These are phyloP conservation scores for Amiota communis DNA, from an alignment of 2,888 invertebrate species.

Conservation along the genomic window DNA sequence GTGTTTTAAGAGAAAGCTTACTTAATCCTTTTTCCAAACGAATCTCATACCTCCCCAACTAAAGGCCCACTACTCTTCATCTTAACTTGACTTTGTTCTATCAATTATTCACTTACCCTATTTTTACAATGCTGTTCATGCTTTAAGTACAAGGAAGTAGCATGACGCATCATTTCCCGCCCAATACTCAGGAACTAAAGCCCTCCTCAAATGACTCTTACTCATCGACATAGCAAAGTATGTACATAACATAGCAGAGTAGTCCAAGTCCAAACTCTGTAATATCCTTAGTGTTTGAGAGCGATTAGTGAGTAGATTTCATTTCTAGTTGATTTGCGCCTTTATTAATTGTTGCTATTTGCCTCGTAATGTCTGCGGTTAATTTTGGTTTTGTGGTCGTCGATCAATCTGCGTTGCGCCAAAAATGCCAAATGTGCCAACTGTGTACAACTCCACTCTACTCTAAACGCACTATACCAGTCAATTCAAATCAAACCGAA, in stretches of 20 bases:
- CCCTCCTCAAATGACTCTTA: too few species aligned
- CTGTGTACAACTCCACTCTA: not conserved
- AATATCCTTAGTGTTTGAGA: too few species aligned
- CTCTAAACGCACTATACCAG: too few species aligned
- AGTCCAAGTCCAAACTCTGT: too few species aligned
- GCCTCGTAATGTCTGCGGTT: constrained; percentile 48
- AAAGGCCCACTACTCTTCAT: too few species aligned
- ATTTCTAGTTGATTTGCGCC: constrained; percentile 30
- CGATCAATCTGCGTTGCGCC: constrained; percentile 21
- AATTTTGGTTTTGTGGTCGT: constrained; percentile 43
- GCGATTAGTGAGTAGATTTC: constrained; percentile 43
- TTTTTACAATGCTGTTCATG: constrained; percentile 2
- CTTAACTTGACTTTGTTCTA: constrained; percentile 4
- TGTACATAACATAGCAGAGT: too few species aligned
- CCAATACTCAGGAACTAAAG: too few species aligned
- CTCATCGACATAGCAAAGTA: too few species aligned
- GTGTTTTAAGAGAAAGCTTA: not conserved
- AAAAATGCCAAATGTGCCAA: not conserved
- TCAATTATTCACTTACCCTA: constrained; percentile 21
- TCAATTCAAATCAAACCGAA: too few species aligned
- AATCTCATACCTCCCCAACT: not conserved
- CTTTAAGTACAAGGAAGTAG: not conserved
- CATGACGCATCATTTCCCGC: not conserved
- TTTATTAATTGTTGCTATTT: constrained; percentile 52
- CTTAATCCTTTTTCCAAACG: constrained; percentile 13